Evolutionary conservation across 1,140 invertebrate genomes (phyloP), one percentile per base, ranked within the genome.

Genomic region (Drosophila orena): DNA sequence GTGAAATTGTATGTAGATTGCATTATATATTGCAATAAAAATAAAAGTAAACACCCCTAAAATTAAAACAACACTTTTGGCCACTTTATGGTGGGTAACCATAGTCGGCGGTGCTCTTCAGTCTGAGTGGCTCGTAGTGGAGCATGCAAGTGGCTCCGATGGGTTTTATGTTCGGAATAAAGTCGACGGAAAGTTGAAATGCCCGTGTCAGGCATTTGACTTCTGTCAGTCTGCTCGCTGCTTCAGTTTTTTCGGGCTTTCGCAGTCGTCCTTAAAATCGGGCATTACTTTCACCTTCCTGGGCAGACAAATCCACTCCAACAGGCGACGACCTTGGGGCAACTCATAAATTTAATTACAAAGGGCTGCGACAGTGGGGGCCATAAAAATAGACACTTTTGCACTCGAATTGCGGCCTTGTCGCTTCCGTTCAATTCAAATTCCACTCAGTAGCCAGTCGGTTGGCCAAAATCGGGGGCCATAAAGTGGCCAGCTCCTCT

Each of bases 11-110:
- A 80, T 89, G 80, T 79, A 89, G 66, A 81, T 86, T 86, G 69
- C 79, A 81, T 81, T 79, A 79, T 88, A 86, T 83, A 88, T 79
- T 86, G 66, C 60, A 83, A 88, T 89, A 83, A 89, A 89, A 86
- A 60, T 68, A 69, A 77, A 90, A 90, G 60, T 84, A 90, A 90
- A 84, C 85, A 90, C 73, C 79, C 68, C 69, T 69, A 65, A 80
- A 89, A 89, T 89, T 83, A 71, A 84, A 61, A 64, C 76, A 88
- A 88, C 79, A 88, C 79, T 88, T 83, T 88, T 40, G 20, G 52
- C 46, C 71, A n/a, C 54, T 84, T 89, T 61, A 81, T 71, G 59
- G 81, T 53, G 30, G 27, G 30, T 10, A 30, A 30, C 7, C 30
- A 10, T 35, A 70, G 38, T 17, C 14, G 35, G 38, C 34, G 34